phyloP scores from a whole-genome alignment of 2,888 invertebrate species.

The Drosophila suboccidentalis region DNA sequence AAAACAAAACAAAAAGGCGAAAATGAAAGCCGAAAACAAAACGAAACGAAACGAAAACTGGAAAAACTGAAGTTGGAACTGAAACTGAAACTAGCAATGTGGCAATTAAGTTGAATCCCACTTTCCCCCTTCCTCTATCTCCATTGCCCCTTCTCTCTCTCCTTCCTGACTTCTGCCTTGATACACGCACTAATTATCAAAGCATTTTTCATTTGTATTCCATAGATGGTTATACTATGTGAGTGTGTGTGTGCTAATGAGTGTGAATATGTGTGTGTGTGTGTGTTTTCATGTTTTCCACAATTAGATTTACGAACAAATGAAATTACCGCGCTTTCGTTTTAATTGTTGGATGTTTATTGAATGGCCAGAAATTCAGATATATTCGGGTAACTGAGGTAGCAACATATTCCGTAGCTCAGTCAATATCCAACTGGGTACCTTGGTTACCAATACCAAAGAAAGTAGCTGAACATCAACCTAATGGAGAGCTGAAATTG shows the following conservation, averaged over 20 bases:
- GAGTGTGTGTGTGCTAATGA: not conserved
- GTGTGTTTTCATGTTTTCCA: conserved; percentile 48
- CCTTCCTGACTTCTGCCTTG: not conserved
- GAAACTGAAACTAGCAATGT: conserved; percentile 24
- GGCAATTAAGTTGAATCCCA: conserved; percentile 61
- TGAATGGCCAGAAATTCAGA: conserved; percentile 36
- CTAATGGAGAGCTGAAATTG: not conserved
- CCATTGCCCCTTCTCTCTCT: not conserved
- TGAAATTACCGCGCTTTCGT: conserved; percentile 79
- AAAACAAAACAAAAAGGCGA: conserved; percentile 65
- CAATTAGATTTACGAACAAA: conserved; percentile 82
- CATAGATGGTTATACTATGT: conserved; percentile 12
- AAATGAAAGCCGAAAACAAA: conserved; percentile 52
- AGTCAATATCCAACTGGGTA: not conserved
- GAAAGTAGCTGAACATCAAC: too few relatives aligned
- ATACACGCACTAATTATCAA: conserved; percentile 78
- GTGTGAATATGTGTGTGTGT: not conserved
- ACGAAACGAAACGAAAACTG: conserved; percentile 17
- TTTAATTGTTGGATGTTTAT: conserved; percentile 79
- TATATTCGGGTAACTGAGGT: conserved; percentile 5
- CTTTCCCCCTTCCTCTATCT: conserved; percentile 6
- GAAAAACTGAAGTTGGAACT: conserved; percentile 36
- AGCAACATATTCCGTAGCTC: not conserved
- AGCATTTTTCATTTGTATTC: conserved; percentile 63
- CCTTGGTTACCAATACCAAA: not conserved